Conservation (phyloP, 2,113 vertebrate genomes). For the Amphiprion ocellaris region DNA sequence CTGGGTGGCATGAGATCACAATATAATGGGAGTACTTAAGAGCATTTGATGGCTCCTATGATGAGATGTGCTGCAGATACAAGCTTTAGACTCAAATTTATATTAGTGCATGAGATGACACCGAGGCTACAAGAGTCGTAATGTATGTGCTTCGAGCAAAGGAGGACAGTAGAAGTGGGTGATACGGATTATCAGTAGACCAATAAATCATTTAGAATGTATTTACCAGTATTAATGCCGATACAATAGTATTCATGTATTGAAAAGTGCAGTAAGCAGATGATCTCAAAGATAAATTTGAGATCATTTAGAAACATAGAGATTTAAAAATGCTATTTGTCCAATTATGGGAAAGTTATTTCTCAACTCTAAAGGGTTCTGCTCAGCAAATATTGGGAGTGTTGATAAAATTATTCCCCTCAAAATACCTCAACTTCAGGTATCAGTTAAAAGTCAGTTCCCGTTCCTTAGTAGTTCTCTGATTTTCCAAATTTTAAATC, state of each 20-base stretch:
- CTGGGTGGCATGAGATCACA: slow-evolving; percentile 5
- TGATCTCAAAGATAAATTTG: not conserved
- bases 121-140: not conserved
- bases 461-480: not conserved
- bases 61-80: not conserved
- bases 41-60: slow-evolving; percentile 19
- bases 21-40: not conserved
- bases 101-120: slow-evolving; percentile 19
- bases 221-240: too few relatives aligned
- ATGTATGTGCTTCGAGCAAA: slow-evolving; percentile 2
- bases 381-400: not conserved
- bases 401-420: not conserved
- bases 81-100: slow-evolving; percentile 5
- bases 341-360: not conserved
- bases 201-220: not conserved
- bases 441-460: not conserved
- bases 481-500: not conserved
- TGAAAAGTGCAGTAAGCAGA: too few relatives aligned
- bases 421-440: not conserved
- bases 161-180: not conserved
- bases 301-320: not conserved
- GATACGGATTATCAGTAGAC: not conserved
- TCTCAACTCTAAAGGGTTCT: too few relatives aligned
- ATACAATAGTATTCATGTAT: too few relatives aligned
- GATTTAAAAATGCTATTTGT: slow-evolving; percentile 10